Evolutionary conservation across 1,140 invertebrate genomes (phyloP), one percentile per base, ranked within the genome.

Genomic region (Maniola jurtina): DNA sequence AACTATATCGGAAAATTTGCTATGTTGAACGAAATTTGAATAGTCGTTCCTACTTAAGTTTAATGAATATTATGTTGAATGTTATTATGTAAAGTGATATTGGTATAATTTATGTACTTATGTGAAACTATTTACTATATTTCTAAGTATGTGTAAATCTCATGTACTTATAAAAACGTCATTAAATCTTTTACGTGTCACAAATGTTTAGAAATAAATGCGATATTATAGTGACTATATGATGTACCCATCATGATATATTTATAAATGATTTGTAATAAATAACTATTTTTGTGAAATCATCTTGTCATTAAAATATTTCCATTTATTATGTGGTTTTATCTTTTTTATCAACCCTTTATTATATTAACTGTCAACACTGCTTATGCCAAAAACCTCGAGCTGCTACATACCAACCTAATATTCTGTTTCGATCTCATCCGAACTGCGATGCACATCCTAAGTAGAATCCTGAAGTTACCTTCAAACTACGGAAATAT

Each of bases 301-400:
- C 75, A 78, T 85, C 81, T 74, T 80, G 76, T 83, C 83, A 83
- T 82, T 83, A 85, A 82, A 76, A 78, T 76, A 73, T 80, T 82
- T 83, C 73, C 74, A 83, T 76, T 77, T 73, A 72, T 36, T n/a
- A 5, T 15, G 33, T 66, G 34, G 35, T 66, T 65, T 61, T 25
- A 6, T 56, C 33, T 6, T 61, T 55, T 45, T 45, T 45, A 11
- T 2, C 42, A 11, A 6, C 35, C 34, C 14, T 40, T n/a, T 7
- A 57, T 3, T 56, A n/a, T n/a, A n/a, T 35, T 25, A 25, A 25
- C 25, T 25, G 25, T 25, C 4, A 38, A 36, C 33, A 56, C 25
- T 25, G 4, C 25, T 25, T 25, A 25, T 25, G 25, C 4, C 25
- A 25, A 25, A 25, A 25, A 25, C 25, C 25, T 25, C 25, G 25